Evolutionary conservation across 2,888 invertebrate species (phyloP), one percentile per base, ranked within the genome.

Genomic region (Sericinus montela): DNA sequence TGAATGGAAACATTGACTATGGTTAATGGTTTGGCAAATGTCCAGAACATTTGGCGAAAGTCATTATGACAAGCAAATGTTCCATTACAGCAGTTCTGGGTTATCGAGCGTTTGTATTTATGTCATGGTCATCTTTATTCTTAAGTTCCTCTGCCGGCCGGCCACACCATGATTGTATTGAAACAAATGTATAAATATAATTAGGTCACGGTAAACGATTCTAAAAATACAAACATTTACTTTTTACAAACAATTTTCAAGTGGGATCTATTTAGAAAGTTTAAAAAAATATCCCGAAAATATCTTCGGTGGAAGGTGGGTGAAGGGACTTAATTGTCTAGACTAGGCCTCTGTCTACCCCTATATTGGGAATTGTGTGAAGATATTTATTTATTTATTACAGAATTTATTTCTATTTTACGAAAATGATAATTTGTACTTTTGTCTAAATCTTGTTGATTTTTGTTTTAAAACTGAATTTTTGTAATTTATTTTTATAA

Each of bases 61-160:
- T 75, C 61, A 68, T 68, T 70, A 67, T 69, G 67, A 59, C 58
- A 63, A 65, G 63, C 69, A 68, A 74, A 60, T 52, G 45, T 48
- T 58, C 60, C 60, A 57, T 68, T 70, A 65, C 60, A 58, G 59
- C 56, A 51, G 55, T 56, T 63, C 63, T 61, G 60, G 63, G 63
- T 58, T 49, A 69, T 67, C 58, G 53, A 59, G 59, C 67, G 58
- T 53, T 58, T 46, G 52, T 62, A 78, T 74, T 65, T 73, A 56
- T 80, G 84, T 80, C 84, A 83, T 53, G 83, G 83, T 59, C 78
- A 63, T 53, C 52, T 61, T 63, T 66, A 56, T 60, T 72, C 69
- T 60, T 58, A 55, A 66, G 66, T 69, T 75, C 75, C 73, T 78
- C 65, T 71, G 67, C 71, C 67, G 71, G 69, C 63, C 76, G 73